Evolutionary conservation across 2,113 vertebrate species (phyloP), one percentile per base, ranked within the genome.

Genomic region (Terrapene triunguis): DNA sequence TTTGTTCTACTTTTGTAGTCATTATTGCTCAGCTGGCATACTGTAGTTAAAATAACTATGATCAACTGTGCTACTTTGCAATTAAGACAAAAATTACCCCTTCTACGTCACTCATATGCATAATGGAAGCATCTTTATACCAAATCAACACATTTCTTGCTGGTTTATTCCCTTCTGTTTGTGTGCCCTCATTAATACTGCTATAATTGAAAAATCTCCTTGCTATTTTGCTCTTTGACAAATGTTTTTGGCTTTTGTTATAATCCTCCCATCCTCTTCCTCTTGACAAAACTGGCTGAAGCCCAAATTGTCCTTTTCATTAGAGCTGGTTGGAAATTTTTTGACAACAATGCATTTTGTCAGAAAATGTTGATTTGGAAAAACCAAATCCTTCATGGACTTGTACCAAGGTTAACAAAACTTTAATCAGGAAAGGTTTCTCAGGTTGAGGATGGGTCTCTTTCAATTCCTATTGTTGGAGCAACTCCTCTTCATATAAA

Each of bases 11-110:
- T 96, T 80, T 92, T 89, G 54, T 9, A 85, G 54, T 92, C 12
- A 96, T 93, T 93, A 86, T 57, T 95, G 95, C 89, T 85, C 44
- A 89, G 50, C 47, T 93, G 92, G n/a, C 12, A 38, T 79, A 35
- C 79, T 91, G 53, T 54, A 74, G 80, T 87, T 91, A 94, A 93
- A 94, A 96, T 90, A 95, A 87, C 88, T 87, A 78, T 38, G 38
- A 86, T 87, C 86, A 93, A 7, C 74, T 84, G 22, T 89, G 19
- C 11, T 91, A 48, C 91, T 88, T 88, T 57, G 89, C 42, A 94
- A 93, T 95, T 94, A 96, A 87, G 19, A 65, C 91, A 89, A 88
- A 1, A 88, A 1, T 14, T 83, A 87, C 79, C 8, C 14, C 16
- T 94, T 96, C 62, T 59, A 16, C 10, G 54, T 87, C 65, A 65